A percentile compares a stretch with the other conserved stretches of the same genome.
Evolutionary conservation across 2,113 vertebrate genomes (phyloP).

Genomic region (Tupaia tana): DNA sequence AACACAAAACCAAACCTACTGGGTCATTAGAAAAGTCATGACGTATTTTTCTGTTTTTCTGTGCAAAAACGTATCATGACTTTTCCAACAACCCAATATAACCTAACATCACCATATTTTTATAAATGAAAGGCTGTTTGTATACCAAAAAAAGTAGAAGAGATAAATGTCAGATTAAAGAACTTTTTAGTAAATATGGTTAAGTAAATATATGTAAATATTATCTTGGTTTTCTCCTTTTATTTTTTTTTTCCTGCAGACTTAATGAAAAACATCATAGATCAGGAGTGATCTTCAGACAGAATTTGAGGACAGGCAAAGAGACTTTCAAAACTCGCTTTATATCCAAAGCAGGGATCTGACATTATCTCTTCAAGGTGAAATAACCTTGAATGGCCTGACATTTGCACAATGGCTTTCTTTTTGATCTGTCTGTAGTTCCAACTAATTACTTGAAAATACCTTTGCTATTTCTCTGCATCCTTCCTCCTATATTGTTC

Average conservation of each 20-base stretch:
- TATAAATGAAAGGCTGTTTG: constrained; percentile 11
- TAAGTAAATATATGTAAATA: constrained; percentile 43
- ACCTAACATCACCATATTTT: background rate
- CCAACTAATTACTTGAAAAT: constrained; percentile 79
- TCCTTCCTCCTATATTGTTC: constrained; percentile 67
- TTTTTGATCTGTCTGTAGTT: constrained; percentile 74
- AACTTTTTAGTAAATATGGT: constrained; percentile 25
- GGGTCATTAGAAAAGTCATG: too few species aligned
- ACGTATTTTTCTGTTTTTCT: too few species aligned
- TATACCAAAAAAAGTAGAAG: background rate
- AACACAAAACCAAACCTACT: background rate
- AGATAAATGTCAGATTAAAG: constrained; percentile 17
- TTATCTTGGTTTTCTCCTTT: background rate
- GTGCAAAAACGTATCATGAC: too few species aligned
- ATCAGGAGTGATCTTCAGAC: constrained; percentile 24
- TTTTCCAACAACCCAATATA: too few species aligned
- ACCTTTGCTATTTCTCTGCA: constrained; percentile 66
- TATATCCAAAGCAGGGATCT: constrained; percentile 60
- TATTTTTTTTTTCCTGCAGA: background rate
- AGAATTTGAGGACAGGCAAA: constrained; percentile 31
- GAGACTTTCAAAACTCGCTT: constrained; percentile 59
- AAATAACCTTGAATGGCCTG: constrained; percentile 71
- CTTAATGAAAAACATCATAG: background rate
- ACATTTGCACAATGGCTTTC: constrained; percentile 80
- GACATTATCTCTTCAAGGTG: constrained; percentile 75